Conservation (phyloP, 2,113 vertebrate genomes). For the Prionailurus viverrinus region DNA sequence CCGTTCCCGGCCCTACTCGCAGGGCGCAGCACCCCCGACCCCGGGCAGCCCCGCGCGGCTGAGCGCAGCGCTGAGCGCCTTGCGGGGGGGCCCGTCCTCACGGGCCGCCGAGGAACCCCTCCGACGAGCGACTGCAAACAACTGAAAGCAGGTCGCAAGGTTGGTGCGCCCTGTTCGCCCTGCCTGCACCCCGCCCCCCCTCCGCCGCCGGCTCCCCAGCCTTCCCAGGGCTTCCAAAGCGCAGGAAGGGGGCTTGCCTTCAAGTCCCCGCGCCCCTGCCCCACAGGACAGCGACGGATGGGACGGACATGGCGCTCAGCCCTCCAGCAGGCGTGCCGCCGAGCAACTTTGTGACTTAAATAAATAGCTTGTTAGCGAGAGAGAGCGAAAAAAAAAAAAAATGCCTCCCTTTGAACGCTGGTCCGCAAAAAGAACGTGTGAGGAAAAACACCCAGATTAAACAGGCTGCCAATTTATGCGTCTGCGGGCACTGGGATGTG, state of each 20-base stretch:
- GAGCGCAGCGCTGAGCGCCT: slow-evolving; percentile 80
- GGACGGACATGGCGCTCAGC: too few relatives aligned
- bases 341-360: slow-evolving; percentile 66
- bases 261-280: accelerated
- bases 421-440: neutral
- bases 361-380: neutral
- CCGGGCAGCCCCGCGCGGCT: slow-evolving; percentile 78
- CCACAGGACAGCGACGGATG: neutral
- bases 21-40: too few relatives aligned
- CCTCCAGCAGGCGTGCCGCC: neutral
- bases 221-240: neutral
- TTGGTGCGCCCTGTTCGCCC: neutral
- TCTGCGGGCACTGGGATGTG: neutral
- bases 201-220: neutral
- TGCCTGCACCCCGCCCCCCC: neutral
- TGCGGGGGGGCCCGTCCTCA: neutral
- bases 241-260: neutral
- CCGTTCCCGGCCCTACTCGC: too few relatives aligned
- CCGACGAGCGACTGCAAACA: neutral
- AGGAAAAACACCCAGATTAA: neutral
- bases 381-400: neutral
- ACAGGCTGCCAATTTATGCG: slow-evolving; percentile 34
- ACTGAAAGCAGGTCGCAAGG: neutral
- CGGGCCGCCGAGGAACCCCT: neutral
- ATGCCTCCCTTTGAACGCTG: accelerated